Evolutionary conservation across 2,888 invertebrate species (phyloP), one percentile per base, ranked within the genome.

Genomic region (Troides aeacus): DNA sequence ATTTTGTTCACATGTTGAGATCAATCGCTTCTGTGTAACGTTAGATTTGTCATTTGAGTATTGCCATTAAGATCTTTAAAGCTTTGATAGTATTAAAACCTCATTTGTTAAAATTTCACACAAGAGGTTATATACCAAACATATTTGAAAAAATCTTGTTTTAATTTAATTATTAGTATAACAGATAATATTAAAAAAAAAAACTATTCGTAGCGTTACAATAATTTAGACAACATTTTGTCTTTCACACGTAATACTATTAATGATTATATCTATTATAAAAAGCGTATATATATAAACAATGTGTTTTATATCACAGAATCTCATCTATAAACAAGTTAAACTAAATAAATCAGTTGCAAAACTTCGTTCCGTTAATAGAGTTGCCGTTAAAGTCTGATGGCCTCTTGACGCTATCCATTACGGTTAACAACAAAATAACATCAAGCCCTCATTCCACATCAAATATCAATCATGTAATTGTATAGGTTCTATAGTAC

Each of bases 391-490:
- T 46, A 58, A 68, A 69, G 58, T 69, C 65, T 69, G 57, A 65
- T 69, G 58, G 69, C 58, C 65, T 65, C 58, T 58, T 62, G 36
- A 39, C 39, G 62, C 62, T 66, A 69, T 62, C 69, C 57, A 65
- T 65, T 69, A 62, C 24, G 21, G 65, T 12, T 17, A 36, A 58
- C 61, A 64, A 61, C 60, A 60, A 56, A 64, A 69, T 69, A 24
- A 64, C 60, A 61, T 69, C 56, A 69, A 64, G 30, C 18, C 30
- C 30, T 50, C 50, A 50, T 4, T 50, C 17, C 50, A 50, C 50
- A 17, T 15, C 18, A 50, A 17, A 50, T 50, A 12, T 15, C 5
- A 4, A 50, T 50, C 50, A 50, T 50, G 12, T 50, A 17, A 5
- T 10, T 46, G 5, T 17, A 50, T 15, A 50, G 17, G 50, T 50